Conservation (phyloP, 2,888 invertebrate genomes). For the Lasioglossum zephyrum region DNA sequence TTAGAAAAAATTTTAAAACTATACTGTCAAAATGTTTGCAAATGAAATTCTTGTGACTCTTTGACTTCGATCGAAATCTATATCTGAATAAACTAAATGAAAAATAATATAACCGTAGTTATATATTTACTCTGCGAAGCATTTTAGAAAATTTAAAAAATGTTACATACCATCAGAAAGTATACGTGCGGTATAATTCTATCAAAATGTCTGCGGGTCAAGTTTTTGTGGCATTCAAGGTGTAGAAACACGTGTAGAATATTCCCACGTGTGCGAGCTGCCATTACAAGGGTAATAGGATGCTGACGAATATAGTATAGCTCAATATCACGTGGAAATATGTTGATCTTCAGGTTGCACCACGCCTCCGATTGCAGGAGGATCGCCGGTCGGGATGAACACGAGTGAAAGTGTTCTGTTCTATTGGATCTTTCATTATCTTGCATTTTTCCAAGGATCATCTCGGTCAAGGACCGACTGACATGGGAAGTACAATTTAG, state of each 20-base stretch:
- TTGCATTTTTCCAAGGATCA: conserved; percentile 75
- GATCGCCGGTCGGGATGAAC: conserved; percentile 51
- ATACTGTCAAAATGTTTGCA: background rate
- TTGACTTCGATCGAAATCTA: background rate
- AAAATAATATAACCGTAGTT: background rate
- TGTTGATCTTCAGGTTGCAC: conserved; percentile 60
- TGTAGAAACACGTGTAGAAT: background rate
- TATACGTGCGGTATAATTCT: background rate
- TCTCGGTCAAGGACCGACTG: conserved; percentile 78
- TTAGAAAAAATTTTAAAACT: background rate
- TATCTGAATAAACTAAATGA: background rate
- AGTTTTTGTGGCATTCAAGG: background rate
- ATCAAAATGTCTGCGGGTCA: background rate
- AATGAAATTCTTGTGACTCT: background rate
- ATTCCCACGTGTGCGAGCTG: background rate
- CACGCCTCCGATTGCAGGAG: conserved; percentile 56
- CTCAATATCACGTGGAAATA: conserved; percentile 45
- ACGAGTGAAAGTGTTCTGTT: conserved; percentile 68
- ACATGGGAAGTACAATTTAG: conserved; percentile 67
- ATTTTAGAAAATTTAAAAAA: background rate
- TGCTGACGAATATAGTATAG: conserved; percentile 31
- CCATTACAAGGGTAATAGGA: conserved; percentile 9
- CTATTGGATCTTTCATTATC: conserved; percentile 74
- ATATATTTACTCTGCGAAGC: background rate
- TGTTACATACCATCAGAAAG: no score